A percentile compares a stretch with the other conserved stretches of the same genome.
Evolutionary conservation across 2,888 invertebrate genomes (phyloP).

Genomic region (Andrena flavipes): DNA sequence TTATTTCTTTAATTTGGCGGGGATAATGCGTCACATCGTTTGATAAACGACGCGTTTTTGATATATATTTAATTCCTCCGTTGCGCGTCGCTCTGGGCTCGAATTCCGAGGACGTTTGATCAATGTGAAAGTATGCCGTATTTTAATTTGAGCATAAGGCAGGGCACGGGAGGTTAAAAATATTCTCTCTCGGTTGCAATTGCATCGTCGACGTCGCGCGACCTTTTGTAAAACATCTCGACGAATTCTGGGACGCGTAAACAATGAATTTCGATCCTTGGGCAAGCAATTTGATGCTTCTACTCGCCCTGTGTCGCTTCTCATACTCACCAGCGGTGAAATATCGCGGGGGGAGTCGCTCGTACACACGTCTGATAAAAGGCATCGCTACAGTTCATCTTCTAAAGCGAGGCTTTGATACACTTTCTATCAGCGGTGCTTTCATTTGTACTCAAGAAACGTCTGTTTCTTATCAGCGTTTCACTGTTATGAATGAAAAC

Average conservation of each 20-base stretch:
- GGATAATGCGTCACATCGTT: background rate
- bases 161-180: background rate
- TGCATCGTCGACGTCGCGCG: background rate
- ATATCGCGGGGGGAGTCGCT: slow-evolving; percentile 17
- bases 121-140: background rate
- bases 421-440: slow-evolving; percentile 17
- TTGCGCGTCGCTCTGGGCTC: background rate
- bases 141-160: too few species aligned
- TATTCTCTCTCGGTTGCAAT: slow-evolving; percentile 20
- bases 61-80: background rate
- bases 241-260: slow-evolving; percentile 7
- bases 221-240: background rate
- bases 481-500: slow-evolving; percentile 51
- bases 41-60: slow-evolving; percentile 20
- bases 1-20: slow-evolving; percentile 23
- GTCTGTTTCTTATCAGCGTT: slow-evolving; percentile 52
- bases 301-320: background rate
- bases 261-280: slow-evolving; percentile 22
- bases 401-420: slow-evolving; percentile 21
- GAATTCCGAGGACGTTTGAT: slow-evolving; percentile 13
- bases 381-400: slow-evolving; percentile 27
- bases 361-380: slow-evolving; percentile 27
- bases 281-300: slow-evolving; percentile 15
- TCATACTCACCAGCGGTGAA: background rate
- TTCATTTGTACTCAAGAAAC: slow-evolving; percentile 36